These are phyloP conservation scores for Ecdyonurus torrentis DNA, from an alignment of 2,888 invertebrate genomes.

Conservation along the genomic window DNA sequence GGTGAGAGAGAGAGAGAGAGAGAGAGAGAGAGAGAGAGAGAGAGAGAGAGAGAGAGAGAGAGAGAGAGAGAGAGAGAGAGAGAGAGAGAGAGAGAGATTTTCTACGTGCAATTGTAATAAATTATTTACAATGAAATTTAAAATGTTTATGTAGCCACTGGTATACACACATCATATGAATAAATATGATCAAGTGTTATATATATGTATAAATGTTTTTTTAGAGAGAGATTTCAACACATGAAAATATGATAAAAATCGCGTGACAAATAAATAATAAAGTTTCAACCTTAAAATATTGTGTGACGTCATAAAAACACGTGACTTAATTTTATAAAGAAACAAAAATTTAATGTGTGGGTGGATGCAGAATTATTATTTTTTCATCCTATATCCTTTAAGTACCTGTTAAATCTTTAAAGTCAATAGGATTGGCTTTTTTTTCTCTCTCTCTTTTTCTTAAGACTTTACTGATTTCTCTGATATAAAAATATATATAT, in stretches of 20 bases:
- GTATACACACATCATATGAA: too few relatives aligned
- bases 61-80: conserved; percentile 12
- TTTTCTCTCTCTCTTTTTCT: not conserved
- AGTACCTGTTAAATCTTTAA: too few relatives aligned
- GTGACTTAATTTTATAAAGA: too few relatives aligned
- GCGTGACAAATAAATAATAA: too few relatives aligned
- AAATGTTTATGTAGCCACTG: not conserved
- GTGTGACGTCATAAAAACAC: not conserved
- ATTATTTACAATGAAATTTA: not conserved
- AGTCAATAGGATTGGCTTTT: not conserved
- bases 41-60: conserved; percentile 13
- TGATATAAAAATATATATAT: not conserved
- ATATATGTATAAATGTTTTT: too few relatives aligned
- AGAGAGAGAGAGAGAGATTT: conserved; percentile 8
- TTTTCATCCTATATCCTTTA: not conserved
- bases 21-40: conserved; percentile 14
- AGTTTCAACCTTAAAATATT: not conserved
- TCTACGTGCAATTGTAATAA: not conserved
- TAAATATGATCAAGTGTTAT: not conserved
- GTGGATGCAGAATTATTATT: too few relatives aligned
- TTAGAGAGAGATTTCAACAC: not conserved
- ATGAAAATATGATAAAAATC: not conserved
- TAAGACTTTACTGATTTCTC: not conserved
- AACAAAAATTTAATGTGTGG: too few relatives aligned
- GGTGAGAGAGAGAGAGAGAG: conserved; percentile 11